Conservation (phyloP, 1,140 invertebrate genomes). For the Lepidurus apus region DNA sequence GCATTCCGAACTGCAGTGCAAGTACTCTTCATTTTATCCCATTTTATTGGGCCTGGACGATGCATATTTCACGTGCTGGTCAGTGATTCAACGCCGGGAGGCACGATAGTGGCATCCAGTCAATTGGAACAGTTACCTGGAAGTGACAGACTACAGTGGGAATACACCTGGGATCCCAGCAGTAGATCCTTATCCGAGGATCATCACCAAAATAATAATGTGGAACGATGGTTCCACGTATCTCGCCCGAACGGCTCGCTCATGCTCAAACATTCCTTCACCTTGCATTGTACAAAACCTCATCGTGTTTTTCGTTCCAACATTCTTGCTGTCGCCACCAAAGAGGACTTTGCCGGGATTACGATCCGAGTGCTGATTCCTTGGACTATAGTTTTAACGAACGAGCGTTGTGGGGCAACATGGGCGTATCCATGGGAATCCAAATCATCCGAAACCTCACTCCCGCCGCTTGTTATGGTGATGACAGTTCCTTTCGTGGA, state of each 20-base stretch:
- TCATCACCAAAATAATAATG: not conserved
- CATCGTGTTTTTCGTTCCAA: slow-evolving; percentile 8
- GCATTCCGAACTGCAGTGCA: slow-evolving; percentile 11
- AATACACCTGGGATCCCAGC: not conserved
- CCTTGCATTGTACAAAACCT: slow-evolving; percentile 9
- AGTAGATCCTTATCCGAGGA: not conserved
- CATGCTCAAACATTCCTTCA: slow-evolving; percentile 21
- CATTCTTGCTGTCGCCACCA: not conserved
- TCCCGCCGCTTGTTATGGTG: not conserved
- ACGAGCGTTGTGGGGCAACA: not conserved
- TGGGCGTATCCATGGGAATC: slow-evolving; percentile 12
- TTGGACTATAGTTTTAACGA: slow-evolving; percentile 2
- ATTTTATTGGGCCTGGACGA: not conserved
- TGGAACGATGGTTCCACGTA: not conserved
- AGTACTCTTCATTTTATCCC: slow-evolving; percentile 19
- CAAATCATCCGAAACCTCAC: not conserved
- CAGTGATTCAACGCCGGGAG: slow-evolving; percentile 17
- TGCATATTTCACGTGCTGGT: slow-evolving; percentile 18
- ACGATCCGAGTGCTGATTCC: not conserved
- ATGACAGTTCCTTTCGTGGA: not conserved
- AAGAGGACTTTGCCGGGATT: not conserved
- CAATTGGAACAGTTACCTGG: not conserved
- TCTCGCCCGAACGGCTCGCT: not conserved
- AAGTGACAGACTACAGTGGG: slow-evolving; percentile 1
- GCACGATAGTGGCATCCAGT: slow-evolving; percentile 12